Evolutionary conservation across 2,113 vertebrate species (phyloP).

Genomic region (Dicerorhinus sumatrensis): DNA sequence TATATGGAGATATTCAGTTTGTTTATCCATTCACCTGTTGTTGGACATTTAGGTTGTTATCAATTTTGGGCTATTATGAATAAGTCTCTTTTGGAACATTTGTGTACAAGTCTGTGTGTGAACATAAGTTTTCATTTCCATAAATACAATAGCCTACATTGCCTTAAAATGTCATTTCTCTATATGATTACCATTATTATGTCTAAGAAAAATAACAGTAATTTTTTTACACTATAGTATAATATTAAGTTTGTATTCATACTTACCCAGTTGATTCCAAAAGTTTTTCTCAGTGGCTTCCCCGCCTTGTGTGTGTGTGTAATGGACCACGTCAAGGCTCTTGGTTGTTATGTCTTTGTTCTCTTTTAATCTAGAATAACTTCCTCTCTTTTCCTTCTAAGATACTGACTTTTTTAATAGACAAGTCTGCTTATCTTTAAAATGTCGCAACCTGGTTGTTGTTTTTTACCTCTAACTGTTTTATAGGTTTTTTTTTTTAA

Average conservation of each 20-base stretch:
- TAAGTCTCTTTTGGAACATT: neutral
- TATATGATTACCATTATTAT: neutral
- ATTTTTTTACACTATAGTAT: neutral
- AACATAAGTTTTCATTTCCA: neutral
- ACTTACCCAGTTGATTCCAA: constrained; percentile 6
- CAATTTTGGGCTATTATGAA: neutral
- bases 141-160: neutral
- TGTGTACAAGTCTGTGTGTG: neutral
- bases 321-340: neutral
- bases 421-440: neutral
- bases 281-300: neutral
- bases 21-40: neutral
- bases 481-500: neutral
- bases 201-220: neutral
- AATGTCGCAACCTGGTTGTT: neutral
- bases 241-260: neutral
- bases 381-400: neutral
- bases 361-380: neutral
- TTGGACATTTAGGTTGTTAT: neutral
- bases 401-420: neutral
- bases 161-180: neutral
- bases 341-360: neutral
- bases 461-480: neutral
- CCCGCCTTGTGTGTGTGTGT: neutral
- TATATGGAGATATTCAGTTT: neutral